A percentile compares a stretch with the other conserved stretches of the same genome.
These are phyloP conservation scores for Trachurus trachurus DNA, from an alignment of 2,797 vertebrate genomes.

Conservation along the genomic window DNA sequence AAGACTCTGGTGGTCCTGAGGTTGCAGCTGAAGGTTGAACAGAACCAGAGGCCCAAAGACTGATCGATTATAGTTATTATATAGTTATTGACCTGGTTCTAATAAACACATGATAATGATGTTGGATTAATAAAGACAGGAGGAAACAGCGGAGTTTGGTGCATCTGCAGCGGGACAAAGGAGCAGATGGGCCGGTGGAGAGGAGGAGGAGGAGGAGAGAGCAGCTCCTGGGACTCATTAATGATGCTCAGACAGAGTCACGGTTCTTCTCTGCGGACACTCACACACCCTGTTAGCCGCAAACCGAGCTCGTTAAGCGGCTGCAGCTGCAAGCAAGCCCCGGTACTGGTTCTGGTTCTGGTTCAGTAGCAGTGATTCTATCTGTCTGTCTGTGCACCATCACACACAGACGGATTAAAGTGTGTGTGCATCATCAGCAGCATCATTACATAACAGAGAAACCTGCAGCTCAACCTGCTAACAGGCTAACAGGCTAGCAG, in stretches of 20 bases:
- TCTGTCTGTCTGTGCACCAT: not conserved
- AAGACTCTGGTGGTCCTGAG: no score
- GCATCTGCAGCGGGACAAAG: constrained; percentile 59
- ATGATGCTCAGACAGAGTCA: not conserved
- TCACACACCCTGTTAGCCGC: not conserved
- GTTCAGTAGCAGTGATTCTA: no score
- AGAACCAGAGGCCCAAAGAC: no score
- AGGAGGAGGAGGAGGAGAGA: constrained; percentile 10
- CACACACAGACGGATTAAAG: constrained; percentile 54
- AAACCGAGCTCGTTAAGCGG: not conserved
- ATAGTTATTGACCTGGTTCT: no score
- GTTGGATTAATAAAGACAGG: not conserved
- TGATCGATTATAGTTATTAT: no score
- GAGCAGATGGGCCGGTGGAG: constrained; percentile 49
- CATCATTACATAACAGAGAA: constrained; percentile 68
- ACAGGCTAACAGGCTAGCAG: constrained; percentile 3
- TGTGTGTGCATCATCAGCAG: constrained; percentile 26
- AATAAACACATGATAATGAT: no score
- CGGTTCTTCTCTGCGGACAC: not conserved
- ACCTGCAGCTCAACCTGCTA: constrained; percentile 29
- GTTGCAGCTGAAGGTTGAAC: no score
- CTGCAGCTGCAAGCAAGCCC: not conserved
- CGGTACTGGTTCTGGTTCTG: no score
- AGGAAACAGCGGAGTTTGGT: not conserved
- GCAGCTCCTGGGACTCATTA: not conserved